Evolutionary conservation across 1,140 invertebrate genomes (phyloP).

Genomic region (Tribolium madens): DNA sequence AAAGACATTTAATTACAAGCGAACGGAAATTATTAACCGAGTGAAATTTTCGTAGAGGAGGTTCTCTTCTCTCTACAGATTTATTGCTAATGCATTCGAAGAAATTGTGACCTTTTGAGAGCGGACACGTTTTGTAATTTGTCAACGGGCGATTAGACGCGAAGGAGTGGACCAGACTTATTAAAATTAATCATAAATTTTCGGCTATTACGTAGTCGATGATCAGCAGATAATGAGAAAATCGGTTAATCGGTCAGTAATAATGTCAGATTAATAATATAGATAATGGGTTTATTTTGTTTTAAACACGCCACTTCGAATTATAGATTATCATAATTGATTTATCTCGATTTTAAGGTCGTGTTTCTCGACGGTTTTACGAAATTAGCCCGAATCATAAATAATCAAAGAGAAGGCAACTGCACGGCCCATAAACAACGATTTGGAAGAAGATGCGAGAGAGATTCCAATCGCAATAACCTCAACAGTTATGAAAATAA

Average conservation of each 20-base stretch:
- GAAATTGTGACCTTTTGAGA: not conserved
- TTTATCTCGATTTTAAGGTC: not conserved
- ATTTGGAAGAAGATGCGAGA: not conserved
- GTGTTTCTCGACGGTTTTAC: not conserved
- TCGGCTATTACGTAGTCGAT: constrained; percentile 8
- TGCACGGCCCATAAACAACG: not conserved
- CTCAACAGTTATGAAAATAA: too few relatives aligned
- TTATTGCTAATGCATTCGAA: constrained; percentile 4
- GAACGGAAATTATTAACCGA: constrained; percentile 31
- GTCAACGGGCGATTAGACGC: not conserved
- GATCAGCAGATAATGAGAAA: constrained; percentile 10
- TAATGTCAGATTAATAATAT: constrained; percentile 28
- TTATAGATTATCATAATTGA: constrained; percentile 25
- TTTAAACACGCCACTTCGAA: constrained; percentile 12
- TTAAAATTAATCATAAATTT: constrained; percentile 16
- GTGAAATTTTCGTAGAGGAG: constrained; percentile 20
- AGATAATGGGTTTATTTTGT: constrained; percentile 13
- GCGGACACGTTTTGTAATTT: constrained; percentile 2
- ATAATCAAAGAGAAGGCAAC: not conserved
- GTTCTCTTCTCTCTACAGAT: not conserved
- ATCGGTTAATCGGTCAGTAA: constrained; percentile 19
- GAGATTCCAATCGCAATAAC: not conserved
- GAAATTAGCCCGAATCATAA: not conserved
- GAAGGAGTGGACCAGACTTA: not conserved
- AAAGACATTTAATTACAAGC: constrained; percentile 31